Evolutionary conservation across 2,888 invertebrate genomes (phyloP), one percentile per base, ranked within the genome.

Genomic region (Schizaphis graminum): DNA sequence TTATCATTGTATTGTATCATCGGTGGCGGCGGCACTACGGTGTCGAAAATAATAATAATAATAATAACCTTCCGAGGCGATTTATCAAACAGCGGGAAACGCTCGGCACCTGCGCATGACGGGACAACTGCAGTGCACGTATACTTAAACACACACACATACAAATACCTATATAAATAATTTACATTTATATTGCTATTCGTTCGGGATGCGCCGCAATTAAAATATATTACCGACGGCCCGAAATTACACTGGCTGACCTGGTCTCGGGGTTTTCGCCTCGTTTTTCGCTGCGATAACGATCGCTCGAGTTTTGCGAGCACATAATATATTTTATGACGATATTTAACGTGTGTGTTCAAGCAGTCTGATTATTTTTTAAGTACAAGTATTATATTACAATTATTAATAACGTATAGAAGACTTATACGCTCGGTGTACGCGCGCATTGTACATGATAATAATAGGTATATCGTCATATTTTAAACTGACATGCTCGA

Each of bases 51-150:
- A 49, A 91, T 53, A 53, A 90, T 90, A 49, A 91, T 53, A 53
- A 26, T 84, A 91, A 84, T 53, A 41, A 84, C 41, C 53, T 28
- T 44, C 84, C 24, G 57, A 24, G 86, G 91, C 86, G 91, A 86
- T 91, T 91, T 91, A 85, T 91, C 91, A 86, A 91, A 91, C 91
- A 86, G 91, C 91, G 86, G 91, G 86, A 86, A 91, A 47, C 91
- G 91, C 7, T 56, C 84, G 91, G 91, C 91, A 92, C 91, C 91
- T 92, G 91, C 91, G 35, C 85, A 35, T 84, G 61, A 90, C 84
- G 91, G 61, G 61, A 67, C 90, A 49, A 26, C 35, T 49, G 91
- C 67, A 77, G 49, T 35, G 49, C 3, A 10, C 49, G 49, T 90
- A 61, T 61, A 61, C 57, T 57, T 57, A 77, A 21, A 77, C 21